Evolutionary conservation across 2,797 vertebrate genomes (phyloP).

Genomic region (Bucorvus abyssinicus): DNA sequence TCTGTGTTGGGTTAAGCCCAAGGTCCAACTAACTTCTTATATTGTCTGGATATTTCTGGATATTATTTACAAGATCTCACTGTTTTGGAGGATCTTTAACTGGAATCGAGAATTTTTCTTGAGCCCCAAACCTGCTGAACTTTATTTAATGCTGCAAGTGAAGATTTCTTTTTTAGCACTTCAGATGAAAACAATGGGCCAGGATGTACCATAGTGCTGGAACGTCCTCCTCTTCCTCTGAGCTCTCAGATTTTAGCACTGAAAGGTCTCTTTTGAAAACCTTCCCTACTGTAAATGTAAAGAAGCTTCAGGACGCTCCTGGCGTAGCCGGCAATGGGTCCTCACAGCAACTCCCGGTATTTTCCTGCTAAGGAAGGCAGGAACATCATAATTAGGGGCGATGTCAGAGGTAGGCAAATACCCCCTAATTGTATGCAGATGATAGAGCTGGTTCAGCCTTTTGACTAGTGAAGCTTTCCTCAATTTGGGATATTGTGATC

Average conservation of each 20-base stretch:
- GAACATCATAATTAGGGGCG: neutral
- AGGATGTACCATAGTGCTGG: neutral
- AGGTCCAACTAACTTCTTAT: neutral
- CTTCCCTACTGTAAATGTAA: neutral
- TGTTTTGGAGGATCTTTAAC: neutral
- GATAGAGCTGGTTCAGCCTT: slow-evolving; percentile 49
- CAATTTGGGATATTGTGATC: slow-evolving; percentile 69
- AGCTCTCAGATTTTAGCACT: neutral
- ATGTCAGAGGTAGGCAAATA: slow-evolving; percentile 32
- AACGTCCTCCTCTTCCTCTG: neutral
- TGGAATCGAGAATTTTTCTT: neutral
- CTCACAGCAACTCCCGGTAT: neutral
- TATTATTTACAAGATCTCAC: accelerated
- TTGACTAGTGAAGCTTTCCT: slow-evolving; percentile 71
- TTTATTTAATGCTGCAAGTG: neutral
- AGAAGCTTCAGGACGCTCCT: neutral
- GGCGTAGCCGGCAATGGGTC: neutral
- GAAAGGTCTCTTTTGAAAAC: neutral
- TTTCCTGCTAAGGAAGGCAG: neutral
- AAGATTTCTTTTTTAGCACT: neutral
- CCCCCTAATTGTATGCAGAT: slow-evolving; percentile 62
- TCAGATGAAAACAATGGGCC: neutral
- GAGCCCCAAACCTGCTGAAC: neutral
- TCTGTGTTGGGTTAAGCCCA: neutral
- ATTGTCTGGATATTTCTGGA: neutral